Conservation (phyloP, 2,797 vertebrate species). For the Taeniopygia guttata region DNA sequence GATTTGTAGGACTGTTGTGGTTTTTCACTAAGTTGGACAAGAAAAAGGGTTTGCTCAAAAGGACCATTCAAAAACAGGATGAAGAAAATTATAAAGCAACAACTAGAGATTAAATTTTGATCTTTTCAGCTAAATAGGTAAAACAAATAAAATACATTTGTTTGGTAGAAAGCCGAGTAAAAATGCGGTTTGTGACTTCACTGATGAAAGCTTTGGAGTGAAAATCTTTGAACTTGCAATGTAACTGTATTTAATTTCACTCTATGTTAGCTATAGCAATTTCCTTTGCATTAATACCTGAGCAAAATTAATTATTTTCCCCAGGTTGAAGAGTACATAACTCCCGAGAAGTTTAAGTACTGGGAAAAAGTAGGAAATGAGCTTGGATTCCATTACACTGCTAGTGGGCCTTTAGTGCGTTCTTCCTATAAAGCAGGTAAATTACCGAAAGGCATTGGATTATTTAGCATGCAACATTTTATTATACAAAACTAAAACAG, state of each 20-base stretch:
- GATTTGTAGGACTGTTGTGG: background rate
- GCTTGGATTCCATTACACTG: constrained; percentile 94
- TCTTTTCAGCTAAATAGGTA: background rate
- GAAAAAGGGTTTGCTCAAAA: background rate
- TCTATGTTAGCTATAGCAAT: background rate
- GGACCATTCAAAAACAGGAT: background rate
- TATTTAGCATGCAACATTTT: background rate
- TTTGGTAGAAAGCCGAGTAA: background rate
- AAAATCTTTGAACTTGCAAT: background rate
- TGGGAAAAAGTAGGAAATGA: constrained; percentile 93
- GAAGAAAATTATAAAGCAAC: background rate
- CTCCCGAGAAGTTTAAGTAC: constrained; percentile 91
- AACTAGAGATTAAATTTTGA: background rate
- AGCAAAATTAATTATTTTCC: constrained; percentile 14
- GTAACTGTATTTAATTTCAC: background rate
- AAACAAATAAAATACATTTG: background rate
- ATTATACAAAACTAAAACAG: background rate
- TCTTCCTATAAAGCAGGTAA: constrained; percentile 99
- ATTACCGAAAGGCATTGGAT: background rate
- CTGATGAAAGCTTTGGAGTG: background rate
- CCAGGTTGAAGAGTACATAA: constrained; percentile 94
- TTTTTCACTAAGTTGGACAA: background rate
- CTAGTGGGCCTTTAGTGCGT: constrained; percentile 94
- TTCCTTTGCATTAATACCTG: background rate
- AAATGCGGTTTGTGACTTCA: background rate